Percentiles rank a stretch among this genome's conserved stretches.
phyloP scores from a whole-genome alignment of 2,888 invertebrate species.

The Molorchus minor region DNA sequence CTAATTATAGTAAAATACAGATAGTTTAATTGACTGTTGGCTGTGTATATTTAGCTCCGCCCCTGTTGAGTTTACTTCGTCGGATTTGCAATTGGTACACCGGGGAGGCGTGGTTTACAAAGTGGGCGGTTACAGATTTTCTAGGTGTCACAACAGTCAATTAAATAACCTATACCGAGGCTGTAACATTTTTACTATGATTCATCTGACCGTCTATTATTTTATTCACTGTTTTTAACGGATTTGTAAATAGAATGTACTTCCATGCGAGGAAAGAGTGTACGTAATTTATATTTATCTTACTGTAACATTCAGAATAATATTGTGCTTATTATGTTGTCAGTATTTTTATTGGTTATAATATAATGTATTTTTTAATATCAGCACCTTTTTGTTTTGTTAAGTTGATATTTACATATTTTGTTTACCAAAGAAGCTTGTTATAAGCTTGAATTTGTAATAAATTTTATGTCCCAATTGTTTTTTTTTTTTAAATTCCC shows the following conservation, averaged over 20 bases:
- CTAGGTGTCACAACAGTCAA: no score
- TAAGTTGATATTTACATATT: slow-evolving; percentile 11
- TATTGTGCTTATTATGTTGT: slow-evolving; percentile 14
- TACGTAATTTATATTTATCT: slow-evolving; percentile 15
- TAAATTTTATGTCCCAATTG: slow-evolving; percentile 20
- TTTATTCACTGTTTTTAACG: slow-evolving; percentile 12
- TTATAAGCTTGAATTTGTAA: slow-evolving; percentile 34
- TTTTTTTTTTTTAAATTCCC: neutral
- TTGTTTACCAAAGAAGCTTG: slow-evolving; percentile 38
- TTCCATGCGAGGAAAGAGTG: neutral
- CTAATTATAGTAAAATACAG: slow-evolving; percentile 17
- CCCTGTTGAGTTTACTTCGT: no score
- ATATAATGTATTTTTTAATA: slow-evolving; percentile 16
- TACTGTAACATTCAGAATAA: neutral
- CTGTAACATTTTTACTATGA: slow-evolving; percentile 15
- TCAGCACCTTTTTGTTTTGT: slow-evolving; percentile 21
- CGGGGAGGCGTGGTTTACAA: no score
- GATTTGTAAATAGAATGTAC: slow-evolving; percentile 16
- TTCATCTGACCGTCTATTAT: slow-evolving; percentile 6
- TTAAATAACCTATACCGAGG: no score
- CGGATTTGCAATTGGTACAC: no score
- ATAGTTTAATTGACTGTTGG: neutral
- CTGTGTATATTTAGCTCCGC: no score
- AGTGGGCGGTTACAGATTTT: no score
- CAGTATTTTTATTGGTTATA: slow-evolving; percentile 24